Base-by-base conservation (phyloP, 92 coral and sea anemone species). In the Parazoanthus swiftii region DNA sequence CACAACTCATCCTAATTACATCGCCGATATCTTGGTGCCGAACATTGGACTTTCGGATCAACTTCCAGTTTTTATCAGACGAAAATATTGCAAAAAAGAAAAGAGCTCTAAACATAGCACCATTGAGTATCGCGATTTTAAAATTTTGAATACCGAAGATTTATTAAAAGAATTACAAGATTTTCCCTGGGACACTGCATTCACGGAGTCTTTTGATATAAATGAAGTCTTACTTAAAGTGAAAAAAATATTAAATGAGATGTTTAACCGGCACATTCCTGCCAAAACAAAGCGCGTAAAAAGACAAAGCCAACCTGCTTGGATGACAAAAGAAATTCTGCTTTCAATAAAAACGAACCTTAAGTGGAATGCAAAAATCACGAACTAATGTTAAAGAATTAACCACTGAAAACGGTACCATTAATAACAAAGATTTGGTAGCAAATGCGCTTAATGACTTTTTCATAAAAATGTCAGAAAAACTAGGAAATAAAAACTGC, bases 21-120 rank as follows among this genome's bases (percentile, higher is more conserved):
- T 88, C 43, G 81, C 78, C 25, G 73, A 85, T 50, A 54, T 81
- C 18, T 74, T 75, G 20, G 91, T 85, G 66, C 75, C 81, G 70
- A 76, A 90, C 74, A 86, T 88, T 36, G 89, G 95, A 9, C 90
- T 92, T 58, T 48, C 93, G 63, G 95, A 92, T 80, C 95, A 90
- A 50, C 90, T 92, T 23, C 88, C 89, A 50, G 68, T 89, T 51
- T 74, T 88, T 80, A 44, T 88, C 65, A 71, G 26, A 78, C 90
- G 81, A 9, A 88, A 88, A 80, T 80, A 88, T 48, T 56, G 35
- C 23, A 80, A 43, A 68, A 68, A 73, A 29, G 51, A 9, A 39
- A 85, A 85, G 21, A n/a, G 16, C 46, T 56, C 29, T n/a, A 89
- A 56, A 72, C 88, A 89, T 76, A 83, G 37, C 72, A 89, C 79